Conservation (phyloP, 2,888 invertebrate species). For the Yponomeuta plumbellus region DNA sequence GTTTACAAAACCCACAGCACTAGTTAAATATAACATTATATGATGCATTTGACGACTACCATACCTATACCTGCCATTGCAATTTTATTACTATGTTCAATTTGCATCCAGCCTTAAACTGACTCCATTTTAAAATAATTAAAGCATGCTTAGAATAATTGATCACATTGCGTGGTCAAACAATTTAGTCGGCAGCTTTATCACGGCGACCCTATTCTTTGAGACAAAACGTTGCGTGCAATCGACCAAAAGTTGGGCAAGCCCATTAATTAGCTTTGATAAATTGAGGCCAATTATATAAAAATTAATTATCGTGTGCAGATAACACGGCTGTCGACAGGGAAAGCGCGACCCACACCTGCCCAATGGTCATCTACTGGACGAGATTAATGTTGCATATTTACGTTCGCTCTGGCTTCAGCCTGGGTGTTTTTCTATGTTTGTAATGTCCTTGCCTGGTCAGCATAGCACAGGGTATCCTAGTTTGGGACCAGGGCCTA, state of each 20-base stretch:
- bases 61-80: not conserved
- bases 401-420: not conserved
- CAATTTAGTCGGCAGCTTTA: not conserved
- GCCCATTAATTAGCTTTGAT: conserved; percentile 18
- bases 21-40: no score
- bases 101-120: not conserved
- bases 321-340: conserved; percentile 11
- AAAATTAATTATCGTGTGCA: conserved; percentile 18
- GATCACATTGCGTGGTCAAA: conserved; percentile 2
- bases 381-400: not conserved
- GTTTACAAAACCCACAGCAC: no score
- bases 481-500: no score
- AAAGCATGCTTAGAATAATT: not conserved
- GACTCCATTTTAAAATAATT: not conserved
- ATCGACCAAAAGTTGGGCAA: conserved; percentile 11
- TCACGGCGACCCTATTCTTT: not conserved
- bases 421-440: no score
- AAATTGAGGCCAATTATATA: conserved; percentile 19
- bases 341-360: conserved; percentile 15
- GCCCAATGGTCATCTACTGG: not conserved
- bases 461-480: no score
- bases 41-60: not conserved
- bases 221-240: not conserved
- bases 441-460: no score
- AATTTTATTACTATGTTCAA: not conserved